These are phyloP conservation scores for Danio rerio DNA, from an alignment of 2,113 vertebrate species.

Conservation along the genomic window GRCz12tu NC_133195.1:49530001-49530500, in stretches of 20 bases:
- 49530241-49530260: not conserved
- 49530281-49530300: not conserved
- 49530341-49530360: not conserved
- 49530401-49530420: constrained; percentile 43
- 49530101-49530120: no score
- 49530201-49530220: not conserved
- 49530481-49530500: constrained; percentile 66
- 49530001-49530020: no score
- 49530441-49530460: constrained; percentile 54
- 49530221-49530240: not conserved
- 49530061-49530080: no score
- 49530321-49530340: not conserved
- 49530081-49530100: no score
- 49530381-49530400: constrained; percentile 71
- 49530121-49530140: no score
- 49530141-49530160: no score
- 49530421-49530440: constrained; percentile 59
- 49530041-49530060: no score
- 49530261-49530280: not conserved
- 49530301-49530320: no score
- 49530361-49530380: constrained; percentile 65
- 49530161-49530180: no score
- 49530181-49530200: no score
- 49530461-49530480: constrained; percentile 65
- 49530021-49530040: no score